Conservation (phyloP, 2,888 invertebrate genomes). For the Pinctada fucata region DNA sequence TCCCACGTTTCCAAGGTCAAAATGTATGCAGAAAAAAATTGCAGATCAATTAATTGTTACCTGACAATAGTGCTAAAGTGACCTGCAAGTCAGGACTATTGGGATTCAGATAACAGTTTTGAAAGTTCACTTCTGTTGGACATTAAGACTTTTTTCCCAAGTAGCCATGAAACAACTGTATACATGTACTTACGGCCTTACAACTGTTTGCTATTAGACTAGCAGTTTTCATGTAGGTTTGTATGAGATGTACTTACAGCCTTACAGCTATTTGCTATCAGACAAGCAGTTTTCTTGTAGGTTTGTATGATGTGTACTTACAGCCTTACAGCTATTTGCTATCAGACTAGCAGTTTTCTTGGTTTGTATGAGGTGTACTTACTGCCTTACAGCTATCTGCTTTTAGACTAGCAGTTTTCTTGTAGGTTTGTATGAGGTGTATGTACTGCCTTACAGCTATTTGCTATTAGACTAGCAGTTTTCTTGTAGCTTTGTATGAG, state of each 20-base stretch:
- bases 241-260: slow-evolving; percentile 92
- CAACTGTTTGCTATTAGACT: slow-evolving; percentile 97
- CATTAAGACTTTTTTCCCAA: too few relatives aligned
- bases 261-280: slow-evolving; percentile 97
- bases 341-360: slow-evolving; percentile 79
- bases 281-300: slow-evolving; percentile 97
- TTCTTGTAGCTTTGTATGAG: slow-evolving; percentile 98
- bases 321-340: too few relatives aligned
- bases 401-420: too few relatives aligned
- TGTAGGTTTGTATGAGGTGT: background rate
- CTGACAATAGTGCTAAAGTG: too few relatives aligned
- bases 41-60: too few relatives aligned
- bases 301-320: slow-evolving; percentile 90
- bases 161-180: too few relatives aligned
- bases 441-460: slow-evolving; percentile 91
- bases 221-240: slow-evolving; percentile 98
- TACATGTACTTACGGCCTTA: slow-evolving; percentile 83
- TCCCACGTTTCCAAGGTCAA: too few relatives aligned
- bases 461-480: slow-evolving; percentile 98
- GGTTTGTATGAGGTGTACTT: too few relatives aligned
- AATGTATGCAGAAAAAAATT: too few relatives aligned
- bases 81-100: too few relatives aligned
- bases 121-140: too few relatives aligned
- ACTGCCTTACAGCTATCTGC: background rate
- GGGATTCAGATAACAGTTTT: too few relatives aligned